Evolutionary conservation across 2,113 vertebrate species (phyloP), one percentile per base, ranked within the genome.

Genomic region (Chloebia gouldiae): DNA sequence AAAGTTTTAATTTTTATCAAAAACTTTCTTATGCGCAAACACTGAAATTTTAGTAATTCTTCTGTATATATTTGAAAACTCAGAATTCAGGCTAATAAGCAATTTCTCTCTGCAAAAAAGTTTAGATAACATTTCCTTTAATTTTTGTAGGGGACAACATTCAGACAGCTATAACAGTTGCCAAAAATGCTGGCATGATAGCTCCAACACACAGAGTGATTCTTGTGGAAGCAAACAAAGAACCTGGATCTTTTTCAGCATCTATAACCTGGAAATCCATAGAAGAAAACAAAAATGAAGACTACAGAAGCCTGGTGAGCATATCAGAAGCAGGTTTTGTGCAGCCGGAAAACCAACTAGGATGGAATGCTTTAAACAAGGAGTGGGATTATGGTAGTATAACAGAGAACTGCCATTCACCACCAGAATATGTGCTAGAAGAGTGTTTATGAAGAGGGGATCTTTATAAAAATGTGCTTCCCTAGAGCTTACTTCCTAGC

Each of bases 141-240:
- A 13, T 70, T 95, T 90, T 89, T 92, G 30, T 86, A 98, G 98
- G 98, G 50, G 98, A 98, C 91, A 98, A 98, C 87, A 96, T 98
- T 90, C 98, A 98, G 95, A 98, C 98, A n/a, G 98, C 98, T 61
- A 27, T 98, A 57, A 98, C 98, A 4, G 98, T 98, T 72, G 98
- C 98, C 80, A 98, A 86, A 83, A 98, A 97, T 28, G 97, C 98
- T 82, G 98, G 98, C 37, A 98, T 98, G 98, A 97, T 98, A 88
- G 84, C 95, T 56, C 89, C 96, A 81, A 80, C 14, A 8, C 94
- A 97, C 75, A 96, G 83, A 92, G 92, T 98, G 42, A 97, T 98
- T 95, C 97, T 98, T 30, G 92, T 98, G 47, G 98, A 98, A 80
- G 98, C 98, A 15, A 86, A 92, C 10, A 77, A 97, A 93, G 39